phyloP scores from a whole-genome alignment of 2,888 invertebrate species.

The Lucinisca nassula region DNA sequence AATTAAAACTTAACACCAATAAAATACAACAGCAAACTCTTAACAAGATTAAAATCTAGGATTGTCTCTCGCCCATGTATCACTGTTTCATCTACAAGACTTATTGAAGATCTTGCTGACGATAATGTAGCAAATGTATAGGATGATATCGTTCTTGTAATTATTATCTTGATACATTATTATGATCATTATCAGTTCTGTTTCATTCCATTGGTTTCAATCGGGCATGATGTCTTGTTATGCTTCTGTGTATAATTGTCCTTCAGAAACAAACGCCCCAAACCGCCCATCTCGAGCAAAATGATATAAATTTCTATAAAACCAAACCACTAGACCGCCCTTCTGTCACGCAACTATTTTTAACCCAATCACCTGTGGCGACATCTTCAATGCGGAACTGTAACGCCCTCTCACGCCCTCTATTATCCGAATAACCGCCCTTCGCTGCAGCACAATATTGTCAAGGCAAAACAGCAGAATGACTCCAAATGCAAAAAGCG shows the following conservation, averaged over 20 bases:
- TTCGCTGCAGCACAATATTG: background rate
- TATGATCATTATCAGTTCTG: background rate
- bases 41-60: no score
- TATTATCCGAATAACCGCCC: slow-evolving; percentile 43
- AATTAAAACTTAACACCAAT: no score
- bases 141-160: background rate
- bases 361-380: slow-evolving; percentile 57
- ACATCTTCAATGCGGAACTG: slow-evolving; percentile 57
- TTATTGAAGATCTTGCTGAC: no score
- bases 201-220: background rate
- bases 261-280: slow-evolving; percentile 24
- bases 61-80: no score
- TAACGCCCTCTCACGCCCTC: slow-evolving; percentile 58
- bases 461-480: background rate
- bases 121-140: background rate
- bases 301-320: slow-evolving; percentile 59
- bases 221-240: background rate
- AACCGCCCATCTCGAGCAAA: slow-evolving; percentile 44
- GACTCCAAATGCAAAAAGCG: background rate
- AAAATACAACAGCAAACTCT: no score
- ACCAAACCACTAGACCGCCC: slow-evolving; percentile 26
- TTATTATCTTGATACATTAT: background rate
- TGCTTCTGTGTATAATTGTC: background rate
- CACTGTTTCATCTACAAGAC: no score
- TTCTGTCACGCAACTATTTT: slow-evolving; percentile 46